Conservation (phyloP, 1,140 invertebrate genomes). For the Adoxophyes honmai region DNA sequence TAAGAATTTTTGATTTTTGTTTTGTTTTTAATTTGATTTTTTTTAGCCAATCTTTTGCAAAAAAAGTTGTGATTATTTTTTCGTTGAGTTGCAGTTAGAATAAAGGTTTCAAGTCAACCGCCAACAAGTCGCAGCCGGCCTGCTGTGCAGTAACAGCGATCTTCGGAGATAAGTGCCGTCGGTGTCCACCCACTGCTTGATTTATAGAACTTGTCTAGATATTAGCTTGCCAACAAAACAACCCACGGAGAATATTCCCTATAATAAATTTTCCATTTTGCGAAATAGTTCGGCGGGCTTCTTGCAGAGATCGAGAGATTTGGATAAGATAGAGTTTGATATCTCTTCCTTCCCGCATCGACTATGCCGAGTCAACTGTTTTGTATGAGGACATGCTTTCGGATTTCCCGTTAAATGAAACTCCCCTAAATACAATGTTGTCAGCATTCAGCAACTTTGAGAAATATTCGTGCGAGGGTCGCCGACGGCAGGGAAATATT, state of each 20-base stretch:
- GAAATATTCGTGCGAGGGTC: too few species aligned
- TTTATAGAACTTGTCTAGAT: slow-evolving; percentile 30
- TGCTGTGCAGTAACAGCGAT: slow-evolving; percentile 21
- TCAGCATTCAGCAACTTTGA: too few species aligned
- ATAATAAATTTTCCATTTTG: slow-evolving; percentile 1
- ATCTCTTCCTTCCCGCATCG: neutral
- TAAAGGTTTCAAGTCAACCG: slow-evolving; percentile 13
- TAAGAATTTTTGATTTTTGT: too few species aligned
- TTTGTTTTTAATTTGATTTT: too few species aligned
- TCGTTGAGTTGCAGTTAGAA: neutral
- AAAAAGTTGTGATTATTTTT: too few species aligned
- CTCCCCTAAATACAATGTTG: too few species aligned
- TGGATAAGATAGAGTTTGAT: neutral
- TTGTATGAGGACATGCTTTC: neutral
- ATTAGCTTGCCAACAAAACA: slow-evolving; percentile 14
- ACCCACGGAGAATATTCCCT: slow-evolving; percentile 9
- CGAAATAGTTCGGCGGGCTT: slow-evolving; percentile 3
- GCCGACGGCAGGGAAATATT: too few species aligned
- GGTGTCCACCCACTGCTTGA: slow-evolving; percentile 35
- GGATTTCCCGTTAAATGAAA: too few species aligned
- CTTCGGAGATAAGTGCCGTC: slow-evolving; percentile 28
- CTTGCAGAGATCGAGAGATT: slow-evolving; percentile 2
- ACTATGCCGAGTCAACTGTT: neutral
- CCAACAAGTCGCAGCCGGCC: slow-evolving; percentile 1
- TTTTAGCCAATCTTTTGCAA: too few species aligned